Base-by-base conservation (phyloP, 2,888 invertebrate species). In the Rhagonycha fulva region DNA sequence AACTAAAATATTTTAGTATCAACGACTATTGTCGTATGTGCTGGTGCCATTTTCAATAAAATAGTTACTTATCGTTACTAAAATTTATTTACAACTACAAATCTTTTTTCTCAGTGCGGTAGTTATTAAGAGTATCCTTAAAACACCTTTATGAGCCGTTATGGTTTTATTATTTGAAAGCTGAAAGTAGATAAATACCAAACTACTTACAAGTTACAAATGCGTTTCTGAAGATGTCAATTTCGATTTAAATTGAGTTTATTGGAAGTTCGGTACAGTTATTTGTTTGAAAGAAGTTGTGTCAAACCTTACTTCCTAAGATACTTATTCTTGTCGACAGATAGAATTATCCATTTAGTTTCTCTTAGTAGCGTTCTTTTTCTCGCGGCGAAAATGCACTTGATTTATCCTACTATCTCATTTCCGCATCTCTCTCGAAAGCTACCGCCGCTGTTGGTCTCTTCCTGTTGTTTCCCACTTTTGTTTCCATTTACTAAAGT, bases 361-460 rank as follows among this genome's bases (percentile, higher is more conserved):
- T 83, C 82, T 81, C 80, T 63, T 71, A 70, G 73, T 75, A 74
- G 79, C 77, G 80, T 72, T 73, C 78, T 82, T 82, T 81, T 81
- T 81, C 82, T 82, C 82, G 80, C 80, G 79, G 76, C 77, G 78
- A 80, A 76, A 76, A 77, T 76, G 76, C 76, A 76, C 77, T 78
- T 80, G 81, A 82, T 81, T 81, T 81, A 82, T 82, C 80, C 79
- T 72, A 77, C 81, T 80, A 81, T 82, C 82, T 82, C 81, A 81
- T 82, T 80, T 82, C 82, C 81, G 81, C 80, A 80, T 81, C 79
- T 81, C 78, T 78, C 80, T 80, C 74, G 75, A 77, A 76, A 75
- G 76, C 80, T 79, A 80, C 81, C 78, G 80, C 80, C 75, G 74
- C 76, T 78, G 78, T 80, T 79, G 79, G 79, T 79, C 75, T 81